Evolutionary conservation across 2,113 vertebrate species (phyloP).

Genomic region (Probosciger aterrimus): DNA sequence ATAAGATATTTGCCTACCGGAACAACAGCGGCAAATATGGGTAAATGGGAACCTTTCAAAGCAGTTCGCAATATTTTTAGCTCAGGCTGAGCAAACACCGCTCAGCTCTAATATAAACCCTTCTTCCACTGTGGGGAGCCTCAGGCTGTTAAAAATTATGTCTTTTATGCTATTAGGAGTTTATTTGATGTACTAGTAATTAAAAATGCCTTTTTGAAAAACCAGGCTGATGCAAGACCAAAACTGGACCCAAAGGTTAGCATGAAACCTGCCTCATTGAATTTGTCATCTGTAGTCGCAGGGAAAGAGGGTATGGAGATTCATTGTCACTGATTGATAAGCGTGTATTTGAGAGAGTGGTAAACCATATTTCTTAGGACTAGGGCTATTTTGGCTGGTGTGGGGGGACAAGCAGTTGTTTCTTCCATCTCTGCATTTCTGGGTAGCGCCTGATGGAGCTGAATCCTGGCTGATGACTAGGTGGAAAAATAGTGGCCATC

Average conservation of each 20-base stretch:
- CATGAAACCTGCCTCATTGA: neutral
- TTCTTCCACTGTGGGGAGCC: neutral
- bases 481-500: rapidly evolving
- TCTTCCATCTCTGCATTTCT: neutral
- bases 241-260: neutral
- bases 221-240: neutral
- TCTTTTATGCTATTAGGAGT: neutral
- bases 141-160: neutral
- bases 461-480: neutral
- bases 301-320: neutral
- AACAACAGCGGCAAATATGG: conserved; percentile 10
- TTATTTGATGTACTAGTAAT: neutral
- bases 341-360: neutral
- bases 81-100: neutral
- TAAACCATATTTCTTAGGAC: neutral
- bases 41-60: conserved; percentile 3
- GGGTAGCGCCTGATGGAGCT: rapidly evolving
- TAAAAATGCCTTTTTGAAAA: neutral
- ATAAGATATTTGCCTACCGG: conserved; percentile 45
- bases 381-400: neutral
- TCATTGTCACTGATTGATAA: rapidly evolving
- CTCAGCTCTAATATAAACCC: neutral
- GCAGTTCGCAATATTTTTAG: neutral
- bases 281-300: neutral
- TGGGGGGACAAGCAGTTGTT: neutral